phyloP scores from a whole-genome alignment of 2,113 vertebrate genomes.

The Hemicordylus capensis region DNA sequence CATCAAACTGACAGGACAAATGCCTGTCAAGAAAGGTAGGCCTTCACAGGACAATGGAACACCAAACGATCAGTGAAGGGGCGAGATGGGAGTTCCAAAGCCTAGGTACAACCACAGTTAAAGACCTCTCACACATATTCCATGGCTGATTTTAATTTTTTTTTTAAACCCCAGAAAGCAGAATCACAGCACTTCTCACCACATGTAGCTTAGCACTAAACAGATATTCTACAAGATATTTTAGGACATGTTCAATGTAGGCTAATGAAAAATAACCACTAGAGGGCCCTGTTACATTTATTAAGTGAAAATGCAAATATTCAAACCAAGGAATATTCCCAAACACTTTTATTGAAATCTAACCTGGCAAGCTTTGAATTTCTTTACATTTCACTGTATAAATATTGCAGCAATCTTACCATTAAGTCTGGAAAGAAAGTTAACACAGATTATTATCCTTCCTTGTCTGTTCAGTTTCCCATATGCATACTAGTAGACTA shows the following conservation, averaged over 20 bases:
- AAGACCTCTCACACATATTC: background rate
- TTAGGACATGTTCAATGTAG: background rate
- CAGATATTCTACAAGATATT: background rate
- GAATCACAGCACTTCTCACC: too few species aligned
- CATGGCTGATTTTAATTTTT: background rate
- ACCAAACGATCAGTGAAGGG: too few species aligned
- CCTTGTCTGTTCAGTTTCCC: background rate
- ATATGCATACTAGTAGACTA: too few species aligned
- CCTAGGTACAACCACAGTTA: background rate
- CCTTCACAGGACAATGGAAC: too few species aligned
- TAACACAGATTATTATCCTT: background rate
- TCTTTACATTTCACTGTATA: background rate
- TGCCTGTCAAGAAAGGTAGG: too few species aligned
- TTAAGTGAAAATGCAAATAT: background rate
- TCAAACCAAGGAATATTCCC: background rate
- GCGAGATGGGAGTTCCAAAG: too few species aligned
- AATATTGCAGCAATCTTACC: background rate
- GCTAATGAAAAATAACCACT: constrained; percentile 3
- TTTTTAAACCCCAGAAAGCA: background rate
- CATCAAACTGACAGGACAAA: too few species aligned
- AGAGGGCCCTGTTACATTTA: constrained; percentile 16
- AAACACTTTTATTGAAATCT: background rate
- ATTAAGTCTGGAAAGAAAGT: background rate
- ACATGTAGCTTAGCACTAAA: background rate
- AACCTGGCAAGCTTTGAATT: background rate